Base-by-base conservation (phyloP, 2,113 vertebrate species). In the Turdus rufiventris region DNA sequence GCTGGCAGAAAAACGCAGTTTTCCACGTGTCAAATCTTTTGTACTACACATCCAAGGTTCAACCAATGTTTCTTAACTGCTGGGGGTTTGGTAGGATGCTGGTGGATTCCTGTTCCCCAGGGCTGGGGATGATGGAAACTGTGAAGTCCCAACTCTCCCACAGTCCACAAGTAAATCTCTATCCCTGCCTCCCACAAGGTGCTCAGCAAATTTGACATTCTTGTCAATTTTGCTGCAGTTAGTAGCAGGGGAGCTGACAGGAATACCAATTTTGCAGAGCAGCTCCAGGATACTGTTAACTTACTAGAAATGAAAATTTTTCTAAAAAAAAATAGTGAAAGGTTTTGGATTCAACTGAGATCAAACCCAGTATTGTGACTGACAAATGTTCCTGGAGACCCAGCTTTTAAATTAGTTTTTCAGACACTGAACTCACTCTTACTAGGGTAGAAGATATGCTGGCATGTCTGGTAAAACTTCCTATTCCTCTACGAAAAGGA, bases 201-300 rank as follows among this genome's bases (percentile, higher is more conserved):
- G 26, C 71, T 88, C 34, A 58, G 42, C 33, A 88, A 85, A 88
- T 91, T 42, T 68, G 67, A 83, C 54, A 93, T 90, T 47, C 36
- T 70, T 85, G 78, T 85, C 88, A 90, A 76, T 80, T 91, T 50
- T 94, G 26, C 75, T 77, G 88, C 75, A 91, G 78, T 88, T 93
- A 88, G 43, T 54, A 70, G 71, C 26, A 47, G 67, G 29, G 45
- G 8, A 90, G 51, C 47, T 91, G 90, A 95, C 16, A 70, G n/a
- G 75, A 95, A 95, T 86, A 85, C 8, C 33, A 77, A 90, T 86
- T 85, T 83, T 80, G 71, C 51, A 83, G 43, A 95, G 50, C 67
- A 94, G 82, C 63, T 83, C 63, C 29, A 90, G 71, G 88, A 89
- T 61, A 82, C 74, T 66, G 70, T 40, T 91, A 63, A 81, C 47